phyloP scores from a whole-genome alignment of 2,888 invertebrate species.

The Neoascia interrupta region DNA sequence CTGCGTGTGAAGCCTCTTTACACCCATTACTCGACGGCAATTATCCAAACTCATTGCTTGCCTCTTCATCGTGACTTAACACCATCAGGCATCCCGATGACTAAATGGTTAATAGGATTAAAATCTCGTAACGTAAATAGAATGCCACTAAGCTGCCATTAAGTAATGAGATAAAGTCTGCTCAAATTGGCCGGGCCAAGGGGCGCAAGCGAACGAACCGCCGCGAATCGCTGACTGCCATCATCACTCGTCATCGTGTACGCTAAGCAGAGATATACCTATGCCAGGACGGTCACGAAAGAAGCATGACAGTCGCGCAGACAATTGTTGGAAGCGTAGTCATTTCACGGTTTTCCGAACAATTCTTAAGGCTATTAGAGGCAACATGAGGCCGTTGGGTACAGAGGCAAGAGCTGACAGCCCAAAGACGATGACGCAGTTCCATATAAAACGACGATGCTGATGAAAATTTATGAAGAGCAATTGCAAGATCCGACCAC shows the following conservation, averaged over 20 bases:
- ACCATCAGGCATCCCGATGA: constrained; percentile 39
- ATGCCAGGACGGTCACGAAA: background rate
- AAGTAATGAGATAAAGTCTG: constrained; percentile 69
- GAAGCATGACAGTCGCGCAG: constrained; percentile 2
- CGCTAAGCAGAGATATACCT: constrained; percentile 5
- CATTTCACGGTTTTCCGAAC: constrained; percentile 60
- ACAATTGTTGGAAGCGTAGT: constrained; percentile 48
- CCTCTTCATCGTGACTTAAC: background rate
- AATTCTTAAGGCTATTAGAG: constrained; percentile 55
- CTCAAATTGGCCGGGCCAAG: constrained; percentile 49
- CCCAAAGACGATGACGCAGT: background rate
- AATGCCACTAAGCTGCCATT: constrained; percentile 67
- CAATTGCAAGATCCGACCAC: constrained; percentile 42
- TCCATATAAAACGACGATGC: too few species aligned
- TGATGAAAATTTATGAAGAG: constrained; percentile 55
- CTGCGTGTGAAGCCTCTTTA: background rate
- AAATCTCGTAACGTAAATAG: constrained; percentile 68
- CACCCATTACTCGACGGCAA: constrained; percentile 42
- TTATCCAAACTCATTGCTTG: constrained; percentile 35
- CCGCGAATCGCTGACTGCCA: constrained; percentile 47
- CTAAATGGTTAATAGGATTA: constrained; percentile 68
- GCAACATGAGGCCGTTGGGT: constrained; percentile 6
- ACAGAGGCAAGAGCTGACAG: constrained; percentile 20
- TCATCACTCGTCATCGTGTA: constrained; percentile 19
- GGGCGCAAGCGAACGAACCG: constrained; percentile 28